Evolutionary conservation across 2,797 vertebrate genomes (phyloP).

Genomic region (Coilia nasus): DNA sequence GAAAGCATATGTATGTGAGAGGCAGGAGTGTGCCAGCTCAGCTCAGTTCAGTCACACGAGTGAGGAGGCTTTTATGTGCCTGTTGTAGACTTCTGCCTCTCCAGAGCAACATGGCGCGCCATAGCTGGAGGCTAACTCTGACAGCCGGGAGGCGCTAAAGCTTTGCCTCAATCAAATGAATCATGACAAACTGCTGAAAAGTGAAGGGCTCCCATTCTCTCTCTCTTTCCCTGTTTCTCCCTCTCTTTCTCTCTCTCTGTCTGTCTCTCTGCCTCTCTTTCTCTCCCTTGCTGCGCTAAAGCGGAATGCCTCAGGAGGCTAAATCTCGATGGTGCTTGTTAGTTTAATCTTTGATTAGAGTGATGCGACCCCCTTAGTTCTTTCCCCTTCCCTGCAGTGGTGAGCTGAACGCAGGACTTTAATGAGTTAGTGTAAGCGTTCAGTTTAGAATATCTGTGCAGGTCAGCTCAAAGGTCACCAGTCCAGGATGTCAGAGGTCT

Average conservation of each 20-base stretch:
- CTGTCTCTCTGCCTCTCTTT: not conserved
- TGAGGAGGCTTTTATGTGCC: not conserved
- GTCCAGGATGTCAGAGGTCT: not conserved
- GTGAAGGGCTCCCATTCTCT: not conserved
- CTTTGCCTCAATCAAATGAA: not conserved
- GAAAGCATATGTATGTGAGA: not conserved
- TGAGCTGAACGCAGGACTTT: slow-evolving; percentile 40
- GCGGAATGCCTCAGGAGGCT: not conserved
- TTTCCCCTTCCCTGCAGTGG: slow-evolving; percentile 40
- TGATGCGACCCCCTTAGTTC: slow-evolving; percentile 48
- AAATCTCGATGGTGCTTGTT: slow-evolving; percentile 37
- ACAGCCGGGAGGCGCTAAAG: not conserved
- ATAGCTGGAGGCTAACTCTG: not conserved
- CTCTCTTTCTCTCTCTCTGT: not conserved
- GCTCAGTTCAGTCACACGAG: not conserved
- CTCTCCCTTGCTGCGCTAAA: not conserved
- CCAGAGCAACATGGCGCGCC: not conserved
- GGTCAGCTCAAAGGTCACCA: not conserved
- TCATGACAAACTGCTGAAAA: not conserved
- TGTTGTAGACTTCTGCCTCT: not conserved
- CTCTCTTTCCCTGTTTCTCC: not conserved
- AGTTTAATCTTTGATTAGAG: slow-evolving; percentile 46
- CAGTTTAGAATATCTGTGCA: not conserved
- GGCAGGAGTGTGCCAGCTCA: not conserved
- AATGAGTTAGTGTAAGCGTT: slow-evolving; percentile 38